Conservation (phyloP, 2,113 vertebrate genomes). For the Asarcornis scutulata region DNA sequence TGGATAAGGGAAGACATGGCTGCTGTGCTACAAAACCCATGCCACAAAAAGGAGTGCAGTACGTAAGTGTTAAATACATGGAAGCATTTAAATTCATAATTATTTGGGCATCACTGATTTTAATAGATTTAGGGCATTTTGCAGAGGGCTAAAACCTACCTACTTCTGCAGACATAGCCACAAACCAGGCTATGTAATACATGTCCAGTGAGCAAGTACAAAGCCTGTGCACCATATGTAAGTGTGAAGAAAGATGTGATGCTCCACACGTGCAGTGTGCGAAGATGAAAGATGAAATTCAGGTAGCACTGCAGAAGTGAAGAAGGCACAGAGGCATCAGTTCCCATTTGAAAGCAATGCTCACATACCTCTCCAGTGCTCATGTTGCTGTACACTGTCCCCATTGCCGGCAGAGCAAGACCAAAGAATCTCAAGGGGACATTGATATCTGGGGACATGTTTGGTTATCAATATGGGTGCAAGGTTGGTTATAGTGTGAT, state of each 20-base stretch:
- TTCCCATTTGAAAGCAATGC: neutral
- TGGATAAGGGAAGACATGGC: neutral
- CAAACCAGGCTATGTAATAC: neutral
- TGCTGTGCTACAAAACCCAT: neutral
- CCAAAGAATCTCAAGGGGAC: neutral
- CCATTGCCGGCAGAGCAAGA: neutral
- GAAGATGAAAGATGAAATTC: neutral
- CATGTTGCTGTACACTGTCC: rapidly evolving
- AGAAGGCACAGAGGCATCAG: neutral
- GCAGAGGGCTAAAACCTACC: neutral
- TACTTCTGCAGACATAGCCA: neutral
- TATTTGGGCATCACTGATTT: neutral
- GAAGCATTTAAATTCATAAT: neutral
- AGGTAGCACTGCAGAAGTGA: neutral
- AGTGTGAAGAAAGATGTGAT: neutral
- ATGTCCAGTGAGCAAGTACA: neutral
- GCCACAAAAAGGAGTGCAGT: neutral
- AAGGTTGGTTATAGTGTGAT: rapidly evolving
- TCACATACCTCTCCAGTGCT: neutral
- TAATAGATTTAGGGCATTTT: neutral
- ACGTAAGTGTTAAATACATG: neutral
- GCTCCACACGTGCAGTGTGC: neutral
- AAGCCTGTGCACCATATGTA: neutral
- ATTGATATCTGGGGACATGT: neutral
- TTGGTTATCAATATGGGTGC: neutral